A percentile compares a stretch with the other conserved stretches of the same genome.
Evolutionary conservation across 1,140 invertebrate genomes (phyloP).

Genomic region (Drosophila saltans): DNA sequence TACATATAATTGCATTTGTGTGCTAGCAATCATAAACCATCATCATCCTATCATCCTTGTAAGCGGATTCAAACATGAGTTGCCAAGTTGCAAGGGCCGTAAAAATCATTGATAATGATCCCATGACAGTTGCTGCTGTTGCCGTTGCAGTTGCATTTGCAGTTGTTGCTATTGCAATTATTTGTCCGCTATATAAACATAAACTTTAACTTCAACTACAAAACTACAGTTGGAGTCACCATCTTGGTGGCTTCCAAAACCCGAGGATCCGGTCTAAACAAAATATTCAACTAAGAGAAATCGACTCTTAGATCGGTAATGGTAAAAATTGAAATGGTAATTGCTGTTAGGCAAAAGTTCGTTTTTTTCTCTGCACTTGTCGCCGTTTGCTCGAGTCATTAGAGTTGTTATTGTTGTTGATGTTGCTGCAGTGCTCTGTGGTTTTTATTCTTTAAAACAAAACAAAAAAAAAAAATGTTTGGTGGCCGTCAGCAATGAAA

Average conservation of each 20-base stretch:
- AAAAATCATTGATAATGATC: constrained; percentile 23
- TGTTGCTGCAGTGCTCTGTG: neutral
- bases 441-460: constrained; percentile 2
- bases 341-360: constrained; percentile 20
- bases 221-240: constrained; percentile 18
- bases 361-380: constrained; percentile 27
- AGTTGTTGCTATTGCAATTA: constrained; percentile 11
- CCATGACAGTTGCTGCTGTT: constrained; percentile 8
- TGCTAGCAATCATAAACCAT: constrained; percentile 19
- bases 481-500: constrained; percentile 18
- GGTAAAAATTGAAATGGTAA: constrained; percentile 33
- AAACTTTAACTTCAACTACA: constrained; percentile 10
- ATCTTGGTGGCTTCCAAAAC: constrained; percentile 4
- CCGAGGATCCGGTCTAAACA: constrained; percentile 11
- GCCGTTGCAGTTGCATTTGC: neutral
- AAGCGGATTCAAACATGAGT: constrained; percentile 19
- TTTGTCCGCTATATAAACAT: constrained; percentile 24
- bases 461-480: neutral
- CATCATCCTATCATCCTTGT: constrained; percentile 15
- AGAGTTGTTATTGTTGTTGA: neutral
- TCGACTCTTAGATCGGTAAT: constrained; percentile 21
- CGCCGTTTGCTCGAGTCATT: neutral
- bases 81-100: constrained; percentile 14
- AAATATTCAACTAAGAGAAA: constrained; percentile 4
- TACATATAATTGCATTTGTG: constrained; percentile 22